Evolutionary conservation across 2,888 invertebrate species (phyloP), one percentile per base, ranked within the genome.

Genomic region (Diaphora mendica): DNA sequence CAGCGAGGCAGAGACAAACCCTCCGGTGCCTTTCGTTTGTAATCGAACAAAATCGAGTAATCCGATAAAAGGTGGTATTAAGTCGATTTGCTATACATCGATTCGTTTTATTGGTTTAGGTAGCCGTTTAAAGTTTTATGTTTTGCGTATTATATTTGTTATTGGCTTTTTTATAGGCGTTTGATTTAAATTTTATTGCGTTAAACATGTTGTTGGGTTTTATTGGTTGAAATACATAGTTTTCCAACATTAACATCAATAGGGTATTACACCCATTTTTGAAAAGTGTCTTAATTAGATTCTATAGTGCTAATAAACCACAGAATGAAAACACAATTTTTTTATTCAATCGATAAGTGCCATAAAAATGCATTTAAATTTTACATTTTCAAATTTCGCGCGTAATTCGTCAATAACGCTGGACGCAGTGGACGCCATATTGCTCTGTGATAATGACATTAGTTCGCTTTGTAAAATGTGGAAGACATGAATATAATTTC

Each of bases 1-100:
- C 74, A 78, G 71, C 67, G 77, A 71, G 74, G 71, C 77, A 82
- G 70, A 85, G 82, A 82, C 82, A 81, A 80, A 82, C 78, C 79
- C 72, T 74, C 55, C 62, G 80, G 80, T 68, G 81, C 77, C 77
- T 80, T 71, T 73, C 77, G 81, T 82, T 87, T 87, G 88, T 89
- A 90, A 90, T 90, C 89, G 87, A 77, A 76, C 74, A 85, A 86
- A 87, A 89, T 89, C 84, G 74, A 81, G 77, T 89, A 89, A 92
- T 91, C 89, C 87, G 86, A 88, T 90, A 90, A 91, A 90, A 90
- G 88, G 88, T 83, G 78, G 84, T 87, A 87, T 88, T 86, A 85
- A 86, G 83, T 83, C 84, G 83, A 87, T 86, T 88, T 86, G 74
- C 72, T 78, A 77, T 81, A 78, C 74, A 74, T 74, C 79, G 72